Evolutionary conservation across 2,113 vertebrate genomes (phyloP).

Genomic region (Prionailurus bengalensis): DNA sequence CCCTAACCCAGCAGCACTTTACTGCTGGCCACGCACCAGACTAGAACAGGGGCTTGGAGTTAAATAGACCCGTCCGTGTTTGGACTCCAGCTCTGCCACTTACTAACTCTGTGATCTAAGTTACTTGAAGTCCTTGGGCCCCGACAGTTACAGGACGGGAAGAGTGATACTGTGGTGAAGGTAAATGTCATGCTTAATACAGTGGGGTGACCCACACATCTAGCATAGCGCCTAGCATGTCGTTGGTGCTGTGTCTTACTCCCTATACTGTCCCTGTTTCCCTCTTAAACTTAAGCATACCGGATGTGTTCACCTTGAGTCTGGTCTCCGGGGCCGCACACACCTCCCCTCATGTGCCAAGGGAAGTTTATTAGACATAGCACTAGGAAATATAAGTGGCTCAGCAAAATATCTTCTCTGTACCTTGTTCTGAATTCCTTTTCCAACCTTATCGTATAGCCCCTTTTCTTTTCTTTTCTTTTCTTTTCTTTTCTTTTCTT

Average conservation of each 20-base stretch:
- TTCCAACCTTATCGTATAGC: neutral
- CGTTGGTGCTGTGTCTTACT: neutral
- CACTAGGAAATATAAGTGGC: neutral
- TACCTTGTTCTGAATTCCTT: neutral
- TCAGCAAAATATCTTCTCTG: neutral
- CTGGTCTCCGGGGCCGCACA: neutral
- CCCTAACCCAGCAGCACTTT: neutral
- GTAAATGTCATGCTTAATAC: neutral
- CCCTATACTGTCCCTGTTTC: fast-evolving
- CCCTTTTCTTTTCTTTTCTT: neutral
- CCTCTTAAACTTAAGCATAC: neutral
- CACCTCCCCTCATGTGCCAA: neutral
- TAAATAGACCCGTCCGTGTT: neutral
- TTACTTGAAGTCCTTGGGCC: neutral
- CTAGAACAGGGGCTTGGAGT: neutral
- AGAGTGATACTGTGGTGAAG: neutral
- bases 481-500: no score
- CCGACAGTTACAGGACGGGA: neutral
- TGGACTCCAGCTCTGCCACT: neutral
- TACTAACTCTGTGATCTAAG: neutral
- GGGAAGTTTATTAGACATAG: neutral
- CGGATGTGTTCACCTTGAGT: neutral
- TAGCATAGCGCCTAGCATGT: fast-evolving
- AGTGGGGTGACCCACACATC: fast-evolving
- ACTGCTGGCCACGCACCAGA: neutral